phyloP scores from a whole-genome alignment of 2,797 vertebrate species.

The Brachyrhaphis roseni region DNA sequence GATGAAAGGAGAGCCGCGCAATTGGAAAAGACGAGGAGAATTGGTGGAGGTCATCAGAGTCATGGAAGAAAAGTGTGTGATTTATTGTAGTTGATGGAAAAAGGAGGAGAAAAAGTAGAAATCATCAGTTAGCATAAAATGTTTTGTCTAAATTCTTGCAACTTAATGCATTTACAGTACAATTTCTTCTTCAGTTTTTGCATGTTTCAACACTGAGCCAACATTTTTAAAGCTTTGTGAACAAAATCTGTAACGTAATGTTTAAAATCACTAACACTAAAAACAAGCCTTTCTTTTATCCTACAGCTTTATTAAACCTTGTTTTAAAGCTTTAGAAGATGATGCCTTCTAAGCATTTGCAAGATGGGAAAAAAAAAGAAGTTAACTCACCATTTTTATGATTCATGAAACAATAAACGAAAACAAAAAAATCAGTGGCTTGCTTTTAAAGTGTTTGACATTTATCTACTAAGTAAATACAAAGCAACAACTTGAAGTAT shows the following conservation, averaged over 20 bases:
- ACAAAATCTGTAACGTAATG: neutral
- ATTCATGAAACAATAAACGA: neutral
- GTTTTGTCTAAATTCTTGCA: slow-evolving; percentile 13
- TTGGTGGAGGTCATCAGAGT: neutral
- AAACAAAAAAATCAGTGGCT: too few species aligned
- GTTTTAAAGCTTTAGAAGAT: neutral
- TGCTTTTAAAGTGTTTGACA: too few species aligned
- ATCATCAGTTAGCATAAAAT: slow-evolving; percentile 21
- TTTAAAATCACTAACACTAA: neutral
- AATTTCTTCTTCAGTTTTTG: slow-evolving; percentile 18
- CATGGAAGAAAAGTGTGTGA: slow-evolving; percentile 4
- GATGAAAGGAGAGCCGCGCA: slow-evolving; percentile 34
- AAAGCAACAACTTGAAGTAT: neutral
- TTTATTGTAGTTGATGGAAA: slow-evolving; percentile 32
- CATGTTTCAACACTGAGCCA: slow-evolving; percentile 9
- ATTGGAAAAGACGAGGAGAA: neutral
- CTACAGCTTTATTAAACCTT: neutral
- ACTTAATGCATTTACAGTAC: neutral
- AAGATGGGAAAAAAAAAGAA: neutral
- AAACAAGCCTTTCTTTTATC: neutral
- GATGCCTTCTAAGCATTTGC: neutral
- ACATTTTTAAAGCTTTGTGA: neutral
- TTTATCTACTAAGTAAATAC: neutral
- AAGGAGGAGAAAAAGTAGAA: slow-evolving; percentile 36
- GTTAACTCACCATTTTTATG: neutral